A percentile compares a stretch with the other conserved stretches of the same genome.
Conservation (phyloP, 2,113 vertebrate genomes). For the Oenanthe oenanthe region DNA sequence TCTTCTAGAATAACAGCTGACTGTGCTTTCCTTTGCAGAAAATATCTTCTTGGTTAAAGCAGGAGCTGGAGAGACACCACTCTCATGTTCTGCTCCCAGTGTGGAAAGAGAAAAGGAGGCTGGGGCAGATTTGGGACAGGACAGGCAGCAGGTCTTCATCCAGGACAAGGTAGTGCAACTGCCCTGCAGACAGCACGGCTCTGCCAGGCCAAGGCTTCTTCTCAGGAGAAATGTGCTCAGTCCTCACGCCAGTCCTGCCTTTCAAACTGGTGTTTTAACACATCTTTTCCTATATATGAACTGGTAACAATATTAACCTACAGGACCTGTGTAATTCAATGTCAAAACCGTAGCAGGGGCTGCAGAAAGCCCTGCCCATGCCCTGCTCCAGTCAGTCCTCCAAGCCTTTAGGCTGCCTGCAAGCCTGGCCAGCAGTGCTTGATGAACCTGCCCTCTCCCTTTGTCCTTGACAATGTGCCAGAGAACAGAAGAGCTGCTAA, state of each 20-base stretch:
- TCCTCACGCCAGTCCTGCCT: neutral
- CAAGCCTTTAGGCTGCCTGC: neutral
- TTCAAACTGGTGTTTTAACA: neutral
- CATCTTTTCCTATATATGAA: neutral
- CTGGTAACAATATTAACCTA: neutral
- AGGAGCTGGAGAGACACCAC: neutral
- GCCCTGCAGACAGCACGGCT: fast-evolving
- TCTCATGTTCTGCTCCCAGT: neutral
- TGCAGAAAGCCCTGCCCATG: neutral
- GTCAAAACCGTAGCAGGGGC: neutral
- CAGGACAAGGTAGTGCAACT: neutral
- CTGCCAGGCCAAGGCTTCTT: neutral
- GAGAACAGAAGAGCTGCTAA: neutral
- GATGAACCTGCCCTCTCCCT: neutral
- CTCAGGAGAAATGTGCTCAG: neutral
- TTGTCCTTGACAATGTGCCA: neutral
- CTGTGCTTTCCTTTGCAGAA: neutral
- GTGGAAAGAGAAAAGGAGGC: neutral
- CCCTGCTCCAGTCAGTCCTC: neutral
- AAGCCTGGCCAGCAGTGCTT: neutral
- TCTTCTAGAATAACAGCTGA: neutral
- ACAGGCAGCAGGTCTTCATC: neutral
- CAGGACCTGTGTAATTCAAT: neutral
- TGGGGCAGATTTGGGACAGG: neutral
- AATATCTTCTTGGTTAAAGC: slow-evolving; percentile 10